Base-by-base conservation (phyloP, 2,888 invertebrate genomes). In the Halocaridina rubra region DNA sequence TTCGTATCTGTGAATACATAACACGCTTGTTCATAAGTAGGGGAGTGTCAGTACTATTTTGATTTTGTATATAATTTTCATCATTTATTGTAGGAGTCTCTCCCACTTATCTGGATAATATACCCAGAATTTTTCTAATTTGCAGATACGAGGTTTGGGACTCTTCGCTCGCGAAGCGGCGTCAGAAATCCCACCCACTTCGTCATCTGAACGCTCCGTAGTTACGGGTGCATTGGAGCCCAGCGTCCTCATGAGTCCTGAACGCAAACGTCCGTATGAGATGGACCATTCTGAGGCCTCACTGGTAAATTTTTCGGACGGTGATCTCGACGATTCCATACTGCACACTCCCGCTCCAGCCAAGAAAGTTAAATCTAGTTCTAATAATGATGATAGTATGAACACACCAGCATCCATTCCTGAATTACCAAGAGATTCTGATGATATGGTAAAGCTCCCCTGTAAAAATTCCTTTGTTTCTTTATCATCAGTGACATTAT, bases 141-240 rank as follows among this genome's bases (percentile, higher is more conserved):
- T 5, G 27, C 57, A 86, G 82, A 87, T 87, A 33, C 81, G 87
- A n/a, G 87, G 85, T 1, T 61, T 87, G 19, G 84, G 85, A 2
- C 32, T 86, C 53, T 87, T 87, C 85, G 87, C 87, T 3, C 79
- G 81, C 8, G 87, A 87, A 29, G 84, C 87, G 19, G 85, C 86
- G 39, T 10, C 79, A 29, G 82, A 86, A 57, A 33, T 71, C 32
- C 24, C 67, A 4, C 53, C 30, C 13, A 74, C 74, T 3, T 57
- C 81, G 16, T 27, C 74, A n/a, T 78, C 81, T 53, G 80, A 85
- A 24, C 81, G 86, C 0, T 76, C 85, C 4, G 81, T 77, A 30
- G 80, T 81, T 22, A 74, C 81, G 2, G 78, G 77, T 53, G 81
- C 72, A 24, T 19, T 85, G 69, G 85, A 85, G 29, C 87, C 87